Base-by-base conservation (phyloP, 2,888 invertebrate species). In the Hirtodrosophila alboralis region DNA sequence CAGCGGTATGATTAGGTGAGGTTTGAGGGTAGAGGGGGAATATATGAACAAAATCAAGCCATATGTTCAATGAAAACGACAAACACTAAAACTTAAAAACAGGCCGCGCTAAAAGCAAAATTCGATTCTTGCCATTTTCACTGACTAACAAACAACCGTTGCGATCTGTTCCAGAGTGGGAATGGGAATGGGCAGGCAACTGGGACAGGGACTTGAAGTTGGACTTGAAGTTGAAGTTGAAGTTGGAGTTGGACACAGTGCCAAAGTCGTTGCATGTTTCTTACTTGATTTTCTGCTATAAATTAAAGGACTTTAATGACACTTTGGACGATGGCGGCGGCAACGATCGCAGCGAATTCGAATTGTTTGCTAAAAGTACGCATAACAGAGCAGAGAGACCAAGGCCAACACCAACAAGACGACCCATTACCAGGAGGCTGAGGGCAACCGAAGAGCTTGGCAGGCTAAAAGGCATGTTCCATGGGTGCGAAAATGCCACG, bases 81-180 rank as follows among this genome's bases (percentile, higher is more conserved):
- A 81, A 73, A 69, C 81, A 80, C 75, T 73, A 77, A 75, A 83
- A 83, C 58, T 70, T 74, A 27, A 79, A 85, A 84, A 81, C 85
- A 74, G 81, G 85, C 84, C 84, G 85, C 84, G 85, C 80, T 81
- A 81, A 81, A 81, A 81, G 81, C 81, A 81, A 81, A 81, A 85
- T 81, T 85, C 81, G 75, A 81, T 81, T 81, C 81, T 75, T 81
- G 71, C 76, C 84, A 84, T 80, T 79, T 84, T 56, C 77, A 76
- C 70, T 63, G 84, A 64, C 81, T 74, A 85, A 81, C 84, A 85
- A 79, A 84, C 85, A 85, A 79, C 85, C 84, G 75, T 79, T 84
- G 72, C 60, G 41, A 56, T 63, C 52, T 48, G 41, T 30, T 36
- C 16, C 56, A 48, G 69, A 18, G 18, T 18, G 18, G 18, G 18